Evolutionary conservation across 2,888 invertebrate species (phyloP), one percentile per base, ranked within the genome.

Genomic region (Lycia hirtaria): DNA sequence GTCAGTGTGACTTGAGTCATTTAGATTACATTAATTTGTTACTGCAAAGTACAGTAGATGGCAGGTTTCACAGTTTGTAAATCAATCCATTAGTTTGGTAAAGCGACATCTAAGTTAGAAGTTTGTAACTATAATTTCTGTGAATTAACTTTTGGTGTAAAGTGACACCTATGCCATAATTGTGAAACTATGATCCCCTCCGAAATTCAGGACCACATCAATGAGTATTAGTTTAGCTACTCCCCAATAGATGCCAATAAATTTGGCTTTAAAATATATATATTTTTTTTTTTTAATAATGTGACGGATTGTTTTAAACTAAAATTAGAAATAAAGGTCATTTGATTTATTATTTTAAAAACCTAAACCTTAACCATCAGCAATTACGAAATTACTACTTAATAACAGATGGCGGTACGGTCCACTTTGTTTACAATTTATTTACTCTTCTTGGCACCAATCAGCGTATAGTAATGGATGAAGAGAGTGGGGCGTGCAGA

Each of bases 381-480:
- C n/a, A n/a, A n/a, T n/a, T n/a, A n/a, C n/a, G n/a, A n/a, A n/a
- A n/a, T n/a, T 12, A 30, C 67, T 65, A 63, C 44, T 65, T 58
- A 12, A 9, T 38, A 45, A 47, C 1, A 65, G 67, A 67, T 65
- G 63, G 38, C 62, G 38, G 28, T 40, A 56, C 28, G 0, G 3
- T 61, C 57, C 47, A 50, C 48, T 61, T 49, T 64, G 65, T 67
- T 65, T 67, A 65, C 64, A 60, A 60, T 56, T 44, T 12, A 12
- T 38, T n/a, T 26, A 26, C 9, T 41, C 5, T 6, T 26, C 55
- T 58, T 49, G 55, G 52, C 55, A 48, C 24, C 68, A 63, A 61
- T 58, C 54, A 56, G 51, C 49, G 41, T 57, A 57, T 60, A 55
- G 69, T 74, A 72, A 73, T 79, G 76, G 71, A 75, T 76, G 75